A percentile compares a stretch with the other conserved stretches of the same genome.
Conservation (phyloP, 2,888 invertebrate species). For the Campaea margaritaria region DNA sequence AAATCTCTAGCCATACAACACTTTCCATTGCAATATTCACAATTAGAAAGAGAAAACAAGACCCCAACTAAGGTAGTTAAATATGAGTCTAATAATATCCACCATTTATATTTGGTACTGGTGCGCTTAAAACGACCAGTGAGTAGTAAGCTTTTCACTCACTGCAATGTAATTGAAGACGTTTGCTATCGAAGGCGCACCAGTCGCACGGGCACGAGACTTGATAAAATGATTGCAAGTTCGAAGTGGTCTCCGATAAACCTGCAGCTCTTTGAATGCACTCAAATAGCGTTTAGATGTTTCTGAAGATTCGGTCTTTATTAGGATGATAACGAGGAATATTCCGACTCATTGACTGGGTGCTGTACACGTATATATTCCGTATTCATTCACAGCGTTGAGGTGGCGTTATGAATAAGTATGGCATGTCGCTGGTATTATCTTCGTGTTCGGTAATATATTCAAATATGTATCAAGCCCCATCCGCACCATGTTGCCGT, state of each 20-base stretch:
- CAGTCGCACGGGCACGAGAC: constrained; percentile 19
- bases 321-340: constrained; percentile 32
- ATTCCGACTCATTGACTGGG: constrained; percentile 36
- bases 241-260: constrained; percentile 51
- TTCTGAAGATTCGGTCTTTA: constrained; percentile 20
- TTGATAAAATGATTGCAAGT: constrained; percentile 52
- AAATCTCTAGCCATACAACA: neutral
- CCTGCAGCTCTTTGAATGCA: constrained; percentile 46
- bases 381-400: constrained; percentile 71
- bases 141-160: constrained; percentile 40
- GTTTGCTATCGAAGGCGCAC: constrained; percentile 36
- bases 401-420: constrained; percentile 81
- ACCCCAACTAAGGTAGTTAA: neutral
- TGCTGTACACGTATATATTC: constrained; percentile 50
- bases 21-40: neutral
- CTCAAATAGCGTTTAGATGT: constrained; percentile 31
- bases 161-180: constrained; percentile 52
- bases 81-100: constrained; percentile 5
- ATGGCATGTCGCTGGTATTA: constrained; percentile 76
- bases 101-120: constrained; percentile 36
- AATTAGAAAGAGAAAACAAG: no score
- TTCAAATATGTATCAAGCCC: constrained; percentile 84
- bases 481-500: constrained; percentile 79
- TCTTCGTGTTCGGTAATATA: constrained; percentile 82
- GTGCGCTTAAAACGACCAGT: constrained; percentile 4